Conservation (phyloP, 2,113 vertebrate genomes). For the Datnioides undecimradiatus region DNA sequence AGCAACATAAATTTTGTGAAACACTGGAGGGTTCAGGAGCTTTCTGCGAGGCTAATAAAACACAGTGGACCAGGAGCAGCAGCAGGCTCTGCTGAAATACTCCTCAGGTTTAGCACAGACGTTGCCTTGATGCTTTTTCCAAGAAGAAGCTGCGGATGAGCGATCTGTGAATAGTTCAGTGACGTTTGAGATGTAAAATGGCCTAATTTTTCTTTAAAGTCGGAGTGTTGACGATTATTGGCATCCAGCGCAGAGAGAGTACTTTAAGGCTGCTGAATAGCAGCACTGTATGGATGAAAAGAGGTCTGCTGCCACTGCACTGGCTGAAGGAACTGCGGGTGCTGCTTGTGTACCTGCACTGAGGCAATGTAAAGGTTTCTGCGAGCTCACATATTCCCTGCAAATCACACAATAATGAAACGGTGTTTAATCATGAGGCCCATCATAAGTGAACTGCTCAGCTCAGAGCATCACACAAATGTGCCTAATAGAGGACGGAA, state of each 20-base stretch:
- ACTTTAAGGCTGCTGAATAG: slow-evolving; percentile 52
- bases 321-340: slow-evolving; percentile 66
- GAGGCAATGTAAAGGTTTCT: slow-evolving; percentile 42
- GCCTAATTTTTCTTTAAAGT: background rate
- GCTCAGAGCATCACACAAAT: slow-evolving; percentile 31
- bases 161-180: slow-evolving; percentile 22
- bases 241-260: slow-evolving; percentile 46
- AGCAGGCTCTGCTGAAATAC: slow-evolving; percentile 36
- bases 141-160: slow-evolving; percentile 10
- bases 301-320: slow-evolving; percentile 69
- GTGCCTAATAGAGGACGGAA: slow-evolving; percentile 13
- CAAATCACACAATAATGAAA: slow-evolving; percentile 25
- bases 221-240: slow-evolving; percentile 9
- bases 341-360: slow-evolving; percentile 56
- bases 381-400: slow-evolving; percentile 20
- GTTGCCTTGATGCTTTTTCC: slow-evolving; percentile 35
- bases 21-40: slow-evolving; percentile 48
- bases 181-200: slow-evolving; percentile 18
- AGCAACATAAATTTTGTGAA: slow-evolving; percentile 46
- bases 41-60: slow-evolving; percentile 57
- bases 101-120: slow-evolving; percentile 52
- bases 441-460: slow-evolving; percentile 37
- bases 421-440: slow-evolving; percentile 27
- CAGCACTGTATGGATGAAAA: slow-evolving; percentile 48
- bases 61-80: slow-evolving; percentile 37